phyloP scores from a whole-genome alignment of 1,140 invertebrate genomes.

The Coboldia fuscipes region DNA sequence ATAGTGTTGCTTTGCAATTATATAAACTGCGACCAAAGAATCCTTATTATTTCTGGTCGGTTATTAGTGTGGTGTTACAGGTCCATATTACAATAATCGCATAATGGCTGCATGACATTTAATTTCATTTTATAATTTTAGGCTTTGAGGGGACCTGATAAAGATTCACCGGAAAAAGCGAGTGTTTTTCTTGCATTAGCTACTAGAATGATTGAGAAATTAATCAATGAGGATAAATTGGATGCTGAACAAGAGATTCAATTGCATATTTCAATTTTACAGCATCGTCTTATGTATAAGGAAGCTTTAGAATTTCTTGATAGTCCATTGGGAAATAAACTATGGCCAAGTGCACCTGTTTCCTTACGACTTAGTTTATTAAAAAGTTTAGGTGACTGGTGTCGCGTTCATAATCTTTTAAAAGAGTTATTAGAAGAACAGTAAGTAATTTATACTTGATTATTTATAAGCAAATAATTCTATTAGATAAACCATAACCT shows the following conservation, averaged over 20 bases:
- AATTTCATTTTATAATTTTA: slow-evolving; percentile 5
- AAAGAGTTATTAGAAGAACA: slow-evolving; percentile 43
- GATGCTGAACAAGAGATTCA: slow-evolving; percentile 86
- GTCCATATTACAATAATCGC: slow-evolving; percentile 27
- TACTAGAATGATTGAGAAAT: slow-evolving; percentile 69
- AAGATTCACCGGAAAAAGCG: slow-evolving; percentile 26
- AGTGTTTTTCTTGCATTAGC: slow-evolving; percentile 60
- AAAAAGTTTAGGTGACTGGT: slow-evolving; percentile 47
- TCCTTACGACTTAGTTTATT: slow-evolving; percentile 51
- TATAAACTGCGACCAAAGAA: slow-evolving; percentile 85
- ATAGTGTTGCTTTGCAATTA: slow-evolving; percentile 66
- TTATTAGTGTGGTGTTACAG: slow-evolving; percentile 90
- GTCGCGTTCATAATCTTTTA: slow-evolving; percentile 41
- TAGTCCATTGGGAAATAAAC: slow-evolving; percentile 41
- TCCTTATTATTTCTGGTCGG: slow-evolving; percentile 94
- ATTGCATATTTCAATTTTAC: slow-evolving; percentile 76
- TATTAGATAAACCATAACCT: background rate
- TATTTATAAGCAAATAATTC: background rate
- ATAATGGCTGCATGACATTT: too few species aligned
- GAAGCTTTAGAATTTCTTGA: slow-evolving; percentile 62
- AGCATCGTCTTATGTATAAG: slow-evolving; percentile 61
- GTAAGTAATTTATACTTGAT: slow-evolving; percentile 27
- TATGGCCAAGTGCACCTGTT: slow-evolving; percentile 33
- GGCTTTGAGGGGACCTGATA: slow-evolving; percentile 22
- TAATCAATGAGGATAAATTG: slow-evolving; percentile 70